Evolutionary conservation across 2,888 invertebrate species (phyloP).

Genomic region (Linnaemya vulpina): DNA sequence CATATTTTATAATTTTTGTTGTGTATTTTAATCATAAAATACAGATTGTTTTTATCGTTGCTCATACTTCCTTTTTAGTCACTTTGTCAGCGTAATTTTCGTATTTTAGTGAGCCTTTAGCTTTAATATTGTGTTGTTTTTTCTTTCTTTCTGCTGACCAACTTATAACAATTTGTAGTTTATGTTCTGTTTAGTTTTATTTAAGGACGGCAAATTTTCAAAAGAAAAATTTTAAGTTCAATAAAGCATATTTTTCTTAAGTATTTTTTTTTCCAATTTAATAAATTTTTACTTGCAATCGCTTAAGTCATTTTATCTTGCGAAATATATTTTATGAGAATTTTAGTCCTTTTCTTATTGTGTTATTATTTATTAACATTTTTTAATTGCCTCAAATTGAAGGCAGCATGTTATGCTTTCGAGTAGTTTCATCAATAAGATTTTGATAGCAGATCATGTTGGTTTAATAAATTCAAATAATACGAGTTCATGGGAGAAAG

Average conservation of each 20-base stretch:
- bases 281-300: conserved; percentile 16
- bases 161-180: conserved; percentile 70
- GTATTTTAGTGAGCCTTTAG: conserved; percentile 35
- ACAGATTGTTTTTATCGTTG: conserved; percentile 66
- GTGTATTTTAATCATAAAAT: conserved; percentile 71
- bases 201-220: conserved; percentile 61
- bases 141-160: conserved; percentile 52
- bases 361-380: conserved; percentile 38
- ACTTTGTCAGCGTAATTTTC: conserved; percentile 71
- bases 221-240: conserved; percentile 63
- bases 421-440: neutral
- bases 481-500: no score
- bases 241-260: conserved; percentile 65
- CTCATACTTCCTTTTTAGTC: conserved; percentile 52
- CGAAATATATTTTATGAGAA: conserved; percentile 50
- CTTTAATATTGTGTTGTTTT: neutral
- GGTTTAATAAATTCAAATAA: neutral
- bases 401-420: neutral
- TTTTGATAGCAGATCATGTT: neutral
- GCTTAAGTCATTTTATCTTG: neutral
- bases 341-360: conserved; percentile 49
- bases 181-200: conserved; percentile 60
- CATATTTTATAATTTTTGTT: conserved; percentile 70
- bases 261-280: neutral
- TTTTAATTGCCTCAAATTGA: conserved; percentile 7